Base-by-base conservation (phyloP, 2,113 vertebrate genomes). In the Malaclemys terrapin region DNA sequence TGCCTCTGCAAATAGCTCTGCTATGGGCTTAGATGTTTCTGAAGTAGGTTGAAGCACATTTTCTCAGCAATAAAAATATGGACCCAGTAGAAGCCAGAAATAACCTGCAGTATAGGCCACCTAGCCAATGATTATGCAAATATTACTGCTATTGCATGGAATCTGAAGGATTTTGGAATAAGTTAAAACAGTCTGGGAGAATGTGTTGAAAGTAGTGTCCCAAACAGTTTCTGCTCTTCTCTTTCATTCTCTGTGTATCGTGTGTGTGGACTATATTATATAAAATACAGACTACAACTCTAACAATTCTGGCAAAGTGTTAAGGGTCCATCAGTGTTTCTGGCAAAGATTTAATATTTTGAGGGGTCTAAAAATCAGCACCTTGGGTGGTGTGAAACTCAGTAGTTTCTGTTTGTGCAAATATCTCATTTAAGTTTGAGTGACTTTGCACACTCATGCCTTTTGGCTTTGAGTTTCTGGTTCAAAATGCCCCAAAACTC, bases 131-230 rank as follows among this genome's bases (percentile, higher is more conserved):
- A 57, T 91, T 45, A 59, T 65, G 79, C 45, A 80, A 22, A 20
- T 95, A 47, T 93, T 96, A 89, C 95, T 96, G 80, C 65, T 88
- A 87, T 80, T 82, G 80, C 47, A 10, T 87, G 91, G 57, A 88
- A 97, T 87, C 85, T 93, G 83, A 89, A 52, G 31, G 91, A 76
- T 89, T 80, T 47, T 75, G 75, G 53, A 85, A 38, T 89, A 29
- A 75, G 10, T 9, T 94, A 76, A 94, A 95, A 91, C 80, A 91
- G 89, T 31, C 93, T 97, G 84, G 19, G 56, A 87, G 90, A 97
- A 82, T 56, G 12, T 2, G 45, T 52, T 82, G 27, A 65, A 79
- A 93, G 11, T 57, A 89, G n/a, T 80, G 82, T 81, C 94, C 93
- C 62, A 65, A 93, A 92, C 87, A 90, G 75, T 95, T 94, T 84